Evolutionary conservation across 2,113 vertebrate genomes (phyloP), one percentile per base, ranked within the genome.

Genomic region (Hucho hucho): DNA sequence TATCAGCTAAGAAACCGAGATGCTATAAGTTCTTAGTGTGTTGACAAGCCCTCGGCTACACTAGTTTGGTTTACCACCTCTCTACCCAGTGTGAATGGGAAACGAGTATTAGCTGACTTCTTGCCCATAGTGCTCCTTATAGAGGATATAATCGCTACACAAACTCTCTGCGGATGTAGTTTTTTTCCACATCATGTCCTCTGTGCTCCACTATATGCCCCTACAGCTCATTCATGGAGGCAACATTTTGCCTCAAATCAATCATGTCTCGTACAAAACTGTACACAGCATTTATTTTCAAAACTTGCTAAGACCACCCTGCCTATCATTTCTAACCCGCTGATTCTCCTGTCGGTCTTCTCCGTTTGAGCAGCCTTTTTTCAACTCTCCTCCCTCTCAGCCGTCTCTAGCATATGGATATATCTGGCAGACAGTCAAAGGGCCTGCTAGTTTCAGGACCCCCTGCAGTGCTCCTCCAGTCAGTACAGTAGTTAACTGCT

Each of bases 21-120:
- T 63, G 47, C 63, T 77, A 29, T 72, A 77, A 53, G 69, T 43
- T 74, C 25, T 20, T 22, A 59, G 59, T n/a, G 37, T 18, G 43
- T 53, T 53, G 49, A 53, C 49, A 53, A 16, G 49, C 49, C 49
- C 16, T 53, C 49, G 49, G 16, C 49, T 53, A 53, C 49, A 18
- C 16, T 53, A 53, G 49, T 53, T 53, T 18, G 49, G 12, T 53
- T 53, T 18, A 18, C 49, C 16, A 14, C 49, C 49, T 43, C 18
- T 61, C 58, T 22, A 61, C 58, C 58, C 58, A 6, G 58, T 61
- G 58, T 22, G 58, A 61, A 22, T n/a, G n/a, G 58, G 14, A 7
- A 22, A 24, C 2, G 1, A 22, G 18, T 16, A 11, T 61, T 61
- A 43, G 37, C 37, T 9, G 9, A 61, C 58, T 61, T 61, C 58